phyloP scores from a whole-genome alignment of 2,888 invertebrate genomes.

The Nomada fucata region DNA sequence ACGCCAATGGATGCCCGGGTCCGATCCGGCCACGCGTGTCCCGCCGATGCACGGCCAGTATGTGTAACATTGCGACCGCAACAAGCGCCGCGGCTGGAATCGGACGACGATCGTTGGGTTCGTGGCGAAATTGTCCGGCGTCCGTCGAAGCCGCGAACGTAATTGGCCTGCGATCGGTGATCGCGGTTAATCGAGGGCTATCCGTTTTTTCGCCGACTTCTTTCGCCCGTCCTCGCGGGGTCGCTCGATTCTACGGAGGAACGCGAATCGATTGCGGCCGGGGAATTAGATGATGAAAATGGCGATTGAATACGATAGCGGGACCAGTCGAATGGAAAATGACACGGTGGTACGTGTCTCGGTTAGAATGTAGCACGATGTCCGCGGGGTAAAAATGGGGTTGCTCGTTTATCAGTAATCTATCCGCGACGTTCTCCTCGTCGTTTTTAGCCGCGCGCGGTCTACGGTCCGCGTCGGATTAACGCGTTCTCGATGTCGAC shows the following conservation, averaged over 20 bases:
- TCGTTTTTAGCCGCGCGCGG: too few species aligned
- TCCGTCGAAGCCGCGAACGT: constrained; percentile 40
- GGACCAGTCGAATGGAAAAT: not conserved
- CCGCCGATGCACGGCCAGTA: constrained; percentile 13
- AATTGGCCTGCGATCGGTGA: constrained; percentile 47
- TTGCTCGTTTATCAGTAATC: too few species aligned
- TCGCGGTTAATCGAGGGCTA: constrained; percentile 48
- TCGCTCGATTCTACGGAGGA: not conserved
- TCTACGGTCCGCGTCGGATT: too few species aligned
- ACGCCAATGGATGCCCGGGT: constrained; percentile 16
- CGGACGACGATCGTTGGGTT: constrained; percentile 5
- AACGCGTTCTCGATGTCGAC: too few species aligned
- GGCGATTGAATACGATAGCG: not conserved
- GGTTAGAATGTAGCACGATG: too few species aligned
- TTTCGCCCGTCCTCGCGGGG: not conserved
- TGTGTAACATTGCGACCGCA: constrained; percentile 29
- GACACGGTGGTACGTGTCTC: too few species aligned
- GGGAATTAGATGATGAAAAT: constrained; percentile 9
- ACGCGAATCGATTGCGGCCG: constrained; percentile 26
- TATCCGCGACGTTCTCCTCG: too few species aligned
- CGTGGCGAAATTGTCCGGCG: constrained; percentile 45
- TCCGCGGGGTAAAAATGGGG: too few species aligned
- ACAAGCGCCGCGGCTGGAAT: not conserved
- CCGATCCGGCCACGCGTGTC: constrained; percentile 17
- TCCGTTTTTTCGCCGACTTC: constrained; percentile 12